Percentiles rank a stretch among this genome's conserved stretches.
These are phyloP conservation scores for Thyatira batis DNA, from an alignment of 2,888 invertebrate species.

Conservation along the genomic window DNA sequence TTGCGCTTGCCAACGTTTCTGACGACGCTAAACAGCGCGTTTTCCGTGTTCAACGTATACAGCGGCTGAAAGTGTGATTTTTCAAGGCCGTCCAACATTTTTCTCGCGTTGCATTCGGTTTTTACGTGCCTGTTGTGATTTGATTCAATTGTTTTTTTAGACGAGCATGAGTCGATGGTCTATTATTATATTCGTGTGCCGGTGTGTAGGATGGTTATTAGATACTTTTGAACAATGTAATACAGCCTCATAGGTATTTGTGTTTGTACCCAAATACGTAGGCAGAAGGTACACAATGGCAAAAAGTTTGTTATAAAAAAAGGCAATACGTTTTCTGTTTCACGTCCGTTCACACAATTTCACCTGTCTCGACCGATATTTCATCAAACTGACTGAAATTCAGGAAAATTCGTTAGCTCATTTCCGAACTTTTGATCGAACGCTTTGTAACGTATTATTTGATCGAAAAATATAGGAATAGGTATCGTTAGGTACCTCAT, in stretches of 20 bases:
- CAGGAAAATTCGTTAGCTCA: neutral
- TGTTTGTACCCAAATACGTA: neutral
- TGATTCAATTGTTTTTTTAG: constrained; percentile 19
- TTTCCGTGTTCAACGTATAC: constrained; percentile 60
- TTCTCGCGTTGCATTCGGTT: constrained; percentile 56
- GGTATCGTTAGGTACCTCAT: too few relatives aligned
- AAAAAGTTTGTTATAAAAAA: neutral
- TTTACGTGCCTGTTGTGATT: constrained; percentile 28
- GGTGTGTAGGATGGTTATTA: constrained; percentile 3
- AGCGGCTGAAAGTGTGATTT: constrained; percentile 45
- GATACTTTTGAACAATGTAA: neutral
- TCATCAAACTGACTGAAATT: neutral
- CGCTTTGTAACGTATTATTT: constrained; percentile 6
- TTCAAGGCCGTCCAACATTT: constrained; percentile 64
- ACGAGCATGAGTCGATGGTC: constrained; percentile 15
- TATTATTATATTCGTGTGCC: constrained; percentile 12
- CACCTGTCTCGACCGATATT: neutral
- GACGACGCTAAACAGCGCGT: constrained; percentile 47
- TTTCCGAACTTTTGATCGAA: neutral
- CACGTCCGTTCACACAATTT: neutral
- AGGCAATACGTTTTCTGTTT: neutral
- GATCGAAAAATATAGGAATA: neutral
- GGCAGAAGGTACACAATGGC: neutral
- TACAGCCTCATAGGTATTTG: neutral
- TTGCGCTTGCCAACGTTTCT: constrained; percentile 67